A percentile compares a stretch with the other conserved stretches of the same genome.
These are phyloP conservation scores for Salvelinus alpinus DNA, from an alignment of 2,113 vertebrate genomes.

Conservation along the genomic window DNA sequence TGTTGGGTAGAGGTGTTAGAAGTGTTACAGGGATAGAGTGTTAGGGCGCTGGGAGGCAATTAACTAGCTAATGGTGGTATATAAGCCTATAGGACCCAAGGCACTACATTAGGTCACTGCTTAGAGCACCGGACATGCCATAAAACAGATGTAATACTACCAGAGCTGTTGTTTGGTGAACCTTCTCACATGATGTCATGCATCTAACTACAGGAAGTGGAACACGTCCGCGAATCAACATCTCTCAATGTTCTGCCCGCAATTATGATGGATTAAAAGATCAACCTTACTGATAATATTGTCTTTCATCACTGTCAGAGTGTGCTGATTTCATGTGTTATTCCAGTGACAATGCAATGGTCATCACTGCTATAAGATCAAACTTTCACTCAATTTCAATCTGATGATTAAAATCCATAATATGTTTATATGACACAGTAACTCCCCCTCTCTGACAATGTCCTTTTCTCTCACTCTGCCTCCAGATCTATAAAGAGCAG, in stretches of 20 bases:
- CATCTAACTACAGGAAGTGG: constrained; percentile 6
- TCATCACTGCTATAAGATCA: too few relatives aligned
- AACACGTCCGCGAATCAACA: constrained; percentile 35
- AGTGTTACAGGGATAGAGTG: not conserved
- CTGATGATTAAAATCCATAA: too few relatives aligned
- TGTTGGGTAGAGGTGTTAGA: not conserved
- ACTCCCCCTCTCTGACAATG: not conserved
- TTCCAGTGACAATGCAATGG: too few relatives aligned
- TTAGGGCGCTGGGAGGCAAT: constrained; percentile 37
- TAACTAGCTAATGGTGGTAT: constrained; percentile 47
- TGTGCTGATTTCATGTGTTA: too few relatives aligned
- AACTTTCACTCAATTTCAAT: too few relatives aligned
- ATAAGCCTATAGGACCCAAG: constrained; percentile 23
- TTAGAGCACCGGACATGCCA: constrained; percentile 1
- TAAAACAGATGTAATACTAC: constrained; percentile 39
- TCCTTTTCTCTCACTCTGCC: not conserved
- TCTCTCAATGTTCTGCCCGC: not conserved
- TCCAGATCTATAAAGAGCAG: not conserved
- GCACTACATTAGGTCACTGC: constrained; percentile 29
- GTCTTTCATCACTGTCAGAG: too few relatives aligned
- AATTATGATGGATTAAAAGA: constrained; percentile 20
- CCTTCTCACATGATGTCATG: constrained; percentile 44
- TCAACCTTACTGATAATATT: constrained; percentile 3
- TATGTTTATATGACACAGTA: too few relatives aligned
- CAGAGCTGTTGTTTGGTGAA: constrained; percentile 18